Conservation (phyloP, 2,113 vertebrate species). For the Accipiter virgatus region DNA sequence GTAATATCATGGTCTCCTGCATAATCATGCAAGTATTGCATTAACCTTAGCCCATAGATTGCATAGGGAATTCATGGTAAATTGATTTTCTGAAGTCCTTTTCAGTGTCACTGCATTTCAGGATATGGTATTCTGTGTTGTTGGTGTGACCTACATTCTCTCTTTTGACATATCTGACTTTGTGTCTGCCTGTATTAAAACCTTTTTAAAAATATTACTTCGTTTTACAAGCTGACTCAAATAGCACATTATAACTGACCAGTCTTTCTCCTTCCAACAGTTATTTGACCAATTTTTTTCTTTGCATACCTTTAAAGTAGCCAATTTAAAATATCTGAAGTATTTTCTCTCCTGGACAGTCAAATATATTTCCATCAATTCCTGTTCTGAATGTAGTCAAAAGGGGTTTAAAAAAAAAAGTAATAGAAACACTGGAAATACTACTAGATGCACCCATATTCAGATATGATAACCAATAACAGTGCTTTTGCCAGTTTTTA, state of each 20-base stretch:
- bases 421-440: neutral
- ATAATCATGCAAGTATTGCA: constrained; percentile 34
- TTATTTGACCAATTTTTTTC: neutral
- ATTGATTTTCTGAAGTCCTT: constrained; percentile 64
- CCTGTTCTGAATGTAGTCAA: neutral
- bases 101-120: constrained; percentile 52
- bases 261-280: neutral
- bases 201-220: neutral
- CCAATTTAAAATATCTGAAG: neutral
- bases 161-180: constrained; percentile 50
- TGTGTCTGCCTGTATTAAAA: constrained; percentile 24
- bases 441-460: neutral
- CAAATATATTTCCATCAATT: neutral
- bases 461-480: neutral
- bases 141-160: constrained; percentile 64
- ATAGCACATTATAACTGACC: neutral
- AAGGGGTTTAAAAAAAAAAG: neutral
- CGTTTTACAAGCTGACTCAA: neutral
- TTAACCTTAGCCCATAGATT: constrained; percentile 38
- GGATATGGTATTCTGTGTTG: constrained; percentile 35
- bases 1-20: constrained; percentile 11
- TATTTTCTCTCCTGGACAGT: neutral
- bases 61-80: constrained; percentile 46
- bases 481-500: neutral
- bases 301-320: neutral